Evolutionary conservation across 1,140 invertebrate species (phyloP).

Genomic region (Drosophila oshimai): DNA sequence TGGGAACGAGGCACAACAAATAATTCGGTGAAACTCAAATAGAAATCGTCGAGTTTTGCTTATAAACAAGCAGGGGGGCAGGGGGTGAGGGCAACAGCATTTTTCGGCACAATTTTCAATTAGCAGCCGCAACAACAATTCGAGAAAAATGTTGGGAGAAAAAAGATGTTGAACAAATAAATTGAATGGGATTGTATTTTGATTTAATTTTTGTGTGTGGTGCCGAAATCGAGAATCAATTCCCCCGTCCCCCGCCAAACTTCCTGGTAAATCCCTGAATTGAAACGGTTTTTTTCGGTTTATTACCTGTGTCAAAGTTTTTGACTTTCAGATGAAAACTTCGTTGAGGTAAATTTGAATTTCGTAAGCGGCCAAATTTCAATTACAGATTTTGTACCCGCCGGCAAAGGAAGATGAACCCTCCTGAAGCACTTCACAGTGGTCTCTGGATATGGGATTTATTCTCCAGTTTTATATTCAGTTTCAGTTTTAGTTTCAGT

Average conservation of each 20-base stretch:
- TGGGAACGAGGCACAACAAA: conserved; percentile 11
- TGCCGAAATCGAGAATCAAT: conserved; percentile 36
- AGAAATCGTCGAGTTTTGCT: conserved; percentile 40
- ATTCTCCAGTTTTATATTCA: not conserved
- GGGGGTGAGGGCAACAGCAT: conserved; percentile 14
- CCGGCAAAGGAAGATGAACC: conserved; percentile 10
- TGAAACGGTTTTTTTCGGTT: conserved; percentile 9
- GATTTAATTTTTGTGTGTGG: conserved; percentile 61
- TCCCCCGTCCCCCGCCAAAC: not conserved
- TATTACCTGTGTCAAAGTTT: conserved; percentile 57
- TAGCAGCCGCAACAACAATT: conserved; percentile 43
- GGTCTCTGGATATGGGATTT: conserved; percentile 1
- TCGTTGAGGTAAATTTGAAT: conserved; percentile 32
- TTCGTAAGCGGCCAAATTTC: conserved; percentile 61
- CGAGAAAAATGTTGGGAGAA: conserved; percentile 6
- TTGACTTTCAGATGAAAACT: conserved; percentile 62
- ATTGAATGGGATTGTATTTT: conserved; percentile 70
- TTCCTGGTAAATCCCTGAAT: conserved; percentile 1
- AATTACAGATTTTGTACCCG: conserved; percentile 73
- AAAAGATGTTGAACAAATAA: conserved; percentile 62
- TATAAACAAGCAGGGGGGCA: conserved; percentile 23
- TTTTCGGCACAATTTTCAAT: conserved; percentile 77
- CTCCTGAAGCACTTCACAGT: not conserved
- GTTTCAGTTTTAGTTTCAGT: conserved; percentile 19
- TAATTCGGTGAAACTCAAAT: conserved; percentile 27